These are phyloP conservation scores for Channa maculata DNA, from an alignment of 2,113 vertebrate species.

Conservation along the genomic window DNA sequence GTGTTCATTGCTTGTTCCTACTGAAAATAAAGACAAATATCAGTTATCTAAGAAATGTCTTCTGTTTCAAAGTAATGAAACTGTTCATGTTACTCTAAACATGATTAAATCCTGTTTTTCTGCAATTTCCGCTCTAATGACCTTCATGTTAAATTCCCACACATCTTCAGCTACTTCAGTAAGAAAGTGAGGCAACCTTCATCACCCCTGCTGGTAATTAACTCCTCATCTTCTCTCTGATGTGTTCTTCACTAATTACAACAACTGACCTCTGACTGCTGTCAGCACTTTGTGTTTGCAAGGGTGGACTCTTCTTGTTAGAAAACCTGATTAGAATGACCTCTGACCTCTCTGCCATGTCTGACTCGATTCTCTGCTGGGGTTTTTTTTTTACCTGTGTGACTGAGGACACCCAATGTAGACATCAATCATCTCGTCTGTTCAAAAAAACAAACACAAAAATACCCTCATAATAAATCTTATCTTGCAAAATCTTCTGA, in stretches of 20 bases:
- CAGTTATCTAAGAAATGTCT: neutral
- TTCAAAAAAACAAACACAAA: too few relatives aligned
- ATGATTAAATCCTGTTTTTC: too few relatives aligned
- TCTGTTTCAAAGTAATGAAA: too few relatives aligned
- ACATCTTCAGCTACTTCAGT: neutral
- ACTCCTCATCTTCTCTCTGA: neutral
- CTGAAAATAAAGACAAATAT: too few relatives aligned
- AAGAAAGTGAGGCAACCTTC: neutral
- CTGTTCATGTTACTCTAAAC: too few relatives aligned
- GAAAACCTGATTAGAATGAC: neutral
- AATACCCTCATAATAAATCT: too few relatives aligned
- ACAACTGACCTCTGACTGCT: slow-evolving; percentile 10
- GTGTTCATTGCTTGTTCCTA: too few relatives aligned
- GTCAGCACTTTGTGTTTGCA: neutral
- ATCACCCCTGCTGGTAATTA: neutral
- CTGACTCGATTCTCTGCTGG: neutral
- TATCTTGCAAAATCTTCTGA: too few relatives aligned
- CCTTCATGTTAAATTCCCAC: too few relatives aligned
- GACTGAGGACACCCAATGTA: too few relatives aligned
- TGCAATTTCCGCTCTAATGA: too few relatives aligned
- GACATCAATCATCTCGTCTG: too few relatives aligned
- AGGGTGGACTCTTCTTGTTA: neutral
- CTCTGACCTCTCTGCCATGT: neutral
- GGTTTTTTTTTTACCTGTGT: neutral
- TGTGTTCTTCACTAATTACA: slow-evolving; percentile 25